phyloP scores from a whole-genome alignment of 2,797 vertebrate species.

The Chelonia mydas region DNA sequence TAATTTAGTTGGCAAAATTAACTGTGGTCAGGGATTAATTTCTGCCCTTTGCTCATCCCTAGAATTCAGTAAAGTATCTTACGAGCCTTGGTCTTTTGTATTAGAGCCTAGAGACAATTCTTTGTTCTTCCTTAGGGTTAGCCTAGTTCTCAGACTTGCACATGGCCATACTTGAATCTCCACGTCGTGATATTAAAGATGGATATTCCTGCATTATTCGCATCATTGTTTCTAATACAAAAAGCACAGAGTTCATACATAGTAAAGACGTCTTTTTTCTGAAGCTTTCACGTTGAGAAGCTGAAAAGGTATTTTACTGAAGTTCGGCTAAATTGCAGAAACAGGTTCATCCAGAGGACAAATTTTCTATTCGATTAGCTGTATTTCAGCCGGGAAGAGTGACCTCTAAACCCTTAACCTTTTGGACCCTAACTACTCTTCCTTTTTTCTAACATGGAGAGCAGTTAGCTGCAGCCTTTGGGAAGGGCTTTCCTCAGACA shows the following conservation, averaged over 20 bases:
- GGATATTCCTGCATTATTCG: slow-evolving; percentile 89
- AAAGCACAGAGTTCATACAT: slow-evolving; percentile 89
- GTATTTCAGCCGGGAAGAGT: slow-evolving; percentile 96
- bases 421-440: slow-evolving; percentile 89
- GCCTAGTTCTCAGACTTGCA: slow-evolving; percentile 85
- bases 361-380: slow-evolving; percentile 92
- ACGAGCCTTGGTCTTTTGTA: slow-evolving; percentile 81
- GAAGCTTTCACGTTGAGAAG: slow-evolving; percentile 91
- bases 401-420: slow-evolving; percentile 99
- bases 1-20: slow-evolving; percentile 35
- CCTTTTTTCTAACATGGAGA: slow-evolving; percentile 87
- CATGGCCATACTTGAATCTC: slow-evolving; percentile 85
- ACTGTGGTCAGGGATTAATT: slow-evolving; percentile 77
- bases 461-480: slow-evolving; percentile 80
- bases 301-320: slow-evolving; percentile 98
- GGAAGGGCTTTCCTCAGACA: slow-evolving; percentile 78
- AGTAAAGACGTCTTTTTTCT: slow-evolving; percentile 89
- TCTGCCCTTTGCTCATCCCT: slow-evolving; percentile 74
- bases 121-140: slow-evolving; percentile 84
- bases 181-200: slow-evolving; percentile 92
- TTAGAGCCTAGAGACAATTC: slow-evolving; percentile 80
- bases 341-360: slow-evolving; percentile 99
- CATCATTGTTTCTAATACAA: slow-evolving; percentile 93
- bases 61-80: slow-evolving; percentile 76
- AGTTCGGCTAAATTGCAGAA: slow-evolving; percentile 95